A percentile compares a stretch with the other conserved stretches of the same genome.
phyloP scores from a whole-genome alignment of 2,888 invertebrate species.

The Drosophila affinis region DNA sequence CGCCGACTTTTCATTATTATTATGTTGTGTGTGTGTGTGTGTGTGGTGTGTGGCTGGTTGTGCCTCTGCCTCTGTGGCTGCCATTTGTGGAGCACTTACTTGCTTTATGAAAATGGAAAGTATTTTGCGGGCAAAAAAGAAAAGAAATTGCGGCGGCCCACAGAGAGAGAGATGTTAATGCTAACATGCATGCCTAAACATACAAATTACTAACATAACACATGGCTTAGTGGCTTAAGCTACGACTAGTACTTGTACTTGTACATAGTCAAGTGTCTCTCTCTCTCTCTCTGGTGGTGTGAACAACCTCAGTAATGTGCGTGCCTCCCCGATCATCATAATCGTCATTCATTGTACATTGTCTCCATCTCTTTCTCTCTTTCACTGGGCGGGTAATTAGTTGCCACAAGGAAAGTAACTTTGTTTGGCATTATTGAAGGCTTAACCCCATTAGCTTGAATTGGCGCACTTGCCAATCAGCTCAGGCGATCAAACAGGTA shows the following conservation, averaged over 20 bases:
- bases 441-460: conserved; percentile 79
- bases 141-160: conserved; percentile 72
- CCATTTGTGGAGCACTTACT: conserved; percentile 62
- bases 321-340: conserved; percentile 45
- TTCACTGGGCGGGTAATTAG: conserved; percentile 54
- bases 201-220: conserved; percentile 51
- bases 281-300: conserved; percentile 48
- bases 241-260: conserved; percentile 20
- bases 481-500: conserved; percentile 64
- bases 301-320: conserved; percentile 63
- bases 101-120: conserved; percentile 73
- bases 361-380: background rate
- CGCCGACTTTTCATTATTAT: no score
- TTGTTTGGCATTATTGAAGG: conserved; percentile 68
- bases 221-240: conserved; percentile 6
- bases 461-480: conserved; percentile 78
- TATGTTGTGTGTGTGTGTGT: no score
- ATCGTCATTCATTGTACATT: conserved; percentile 20
- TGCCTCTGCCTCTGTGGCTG: conserved; percentile 20
- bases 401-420: conserved; percentile 67
- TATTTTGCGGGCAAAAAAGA: conserved; percentile 71
- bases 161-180: conserved; percentile 52
- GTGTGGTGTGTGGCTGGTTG: background rate
- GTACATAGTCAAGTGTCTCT: conserved; percentile 1
- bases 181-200: conserved; percentile 78